Percentiles rank a stretch among this genome's conserved stretches.
These are phyloP conservation scores for Ictalurus punctatus DNA, from an alignment of 2,113 vertebrate genomes.

Conservation along the genomic window DNA sequence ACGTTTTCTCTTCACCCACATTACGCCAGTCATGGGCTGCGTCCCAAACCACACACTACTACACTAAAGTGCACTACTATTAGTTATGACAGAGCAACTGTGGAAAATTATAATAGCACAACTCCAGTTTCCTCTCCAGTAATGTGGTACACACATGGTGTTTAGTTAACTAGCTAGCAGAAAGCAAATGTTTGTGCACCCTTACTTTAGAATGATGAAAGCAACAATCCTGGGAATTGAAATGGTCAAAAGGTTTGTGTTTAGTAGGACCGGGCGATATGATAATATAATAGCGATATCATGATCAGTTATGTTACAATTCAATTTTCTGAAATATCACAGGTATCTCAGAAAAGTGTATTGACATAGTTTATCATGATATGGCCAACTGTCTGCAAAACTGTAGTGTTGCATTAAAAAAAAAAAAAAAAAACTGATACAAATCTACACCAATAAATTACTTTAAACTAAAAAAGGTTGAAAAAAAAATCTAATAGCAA, in stretches of 20 bases:
- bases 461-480: too few species aligned
- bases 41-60: constrained; percentile 1
- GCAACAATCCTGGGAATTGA: neutral
- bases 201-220: neutral
- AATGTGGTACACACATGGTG: neutral
- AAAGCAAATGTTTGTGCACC: neutral
- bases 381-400: too few species aligned
- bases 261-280: neutral
- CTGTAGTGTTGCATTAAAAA: too few species aligned
- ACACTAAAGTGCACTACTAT: neutral
- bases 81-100: neutral
- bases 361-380: too few species aligned
- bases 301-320: neutral
- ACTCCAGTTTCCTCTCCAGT: neutral
- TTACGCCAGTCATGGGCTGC: neutral
- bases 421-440: too few species aligned
- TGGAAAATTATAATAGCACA: neutral
- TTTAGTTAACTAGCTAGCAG: neutral
- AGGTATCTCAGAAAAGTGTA: too few species aligned
- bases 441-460: too few species aligned
- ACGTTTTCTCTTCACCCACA: neutral
- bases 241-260: neutral
- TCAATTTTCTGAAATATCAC: neutral
- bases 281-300: neutral
- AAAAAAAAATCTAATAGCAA: too few species aligned